These are phyloP conservation scores for Chondrilla cf. caribensis DNA, from an alignment of 37 sponge, comb jelly and placozoan genomes.

Conservation along the genomic window DNA sequence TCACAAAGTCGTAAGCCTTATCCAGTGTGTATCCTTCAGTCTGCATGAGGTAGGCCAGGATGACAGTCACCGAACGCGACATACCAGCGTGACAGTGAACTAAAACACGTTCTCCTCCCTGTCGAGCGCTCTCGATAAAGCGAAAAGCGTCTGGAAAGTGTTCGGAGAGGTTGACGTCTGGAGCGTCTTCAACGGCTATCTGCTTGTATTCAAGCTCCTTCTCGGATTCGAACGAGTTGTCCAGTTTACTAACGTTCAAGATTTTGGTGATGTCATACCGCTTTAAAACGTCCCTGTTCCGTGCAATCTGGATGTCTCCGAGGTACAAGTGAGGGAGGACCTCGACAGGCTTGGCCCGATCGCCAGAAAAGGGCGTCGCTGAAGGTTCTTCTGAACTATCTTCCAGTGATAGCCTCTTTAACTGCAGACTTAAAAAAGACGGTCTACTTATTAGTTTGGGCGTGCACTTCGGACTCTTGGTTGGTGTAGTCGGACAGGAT, in stretches of 20 bases:
- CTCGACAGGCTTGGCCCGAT: conserved; percentile 28
- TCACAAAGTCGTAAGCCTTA: conserved; percentile 79
- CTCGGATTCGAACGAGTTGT: conserved; percentile 26
- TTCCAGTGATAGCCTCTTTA: conserved; percentile 23
- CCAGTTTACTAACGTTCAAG: conserved; percentile 54
- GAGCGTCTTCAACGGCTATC: conserved; percentile 83
- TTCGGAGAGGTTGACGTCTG: conserved; percentile 60
- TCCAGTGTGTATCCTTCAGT: conserved; percentile 57
- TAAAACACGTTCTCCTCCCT: conserved; percentile 57
- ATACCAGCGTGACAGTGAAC: conserved; percentile 93
- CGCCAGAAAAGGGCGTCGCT: neutral
- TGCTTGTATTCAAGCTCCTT: conserved; percentile 64
- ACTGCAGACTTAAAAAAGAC: conserved; percentile 47
- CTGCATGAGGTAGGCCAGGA: conserved; percentile 88
- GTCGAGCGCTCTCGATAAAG: conserved; percentile 81
- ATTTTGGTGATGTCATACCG: conserved; percentile 30
- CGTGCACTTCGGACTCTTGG: neutral
- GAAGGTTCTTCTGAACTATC: conserved; percentile 8
- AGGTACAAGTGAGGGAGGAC: conserved; percentile 68
- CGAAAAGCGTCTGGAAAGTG: conserved; percentile 71
- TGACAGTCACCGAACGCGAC: conserved; percentile 85
- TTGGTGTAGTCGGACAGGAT: neutral
- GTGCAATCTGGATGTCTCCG: conserved; percentile 56
- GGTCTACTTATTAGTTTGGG: conserved; percentile 37
- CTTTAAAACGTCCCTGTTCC: conserved; percentile 18